Evolutionary conservation across 2,797 vertebrate species (phyloP).

Genomic region (Epinephelus malabaricus): DNA sequence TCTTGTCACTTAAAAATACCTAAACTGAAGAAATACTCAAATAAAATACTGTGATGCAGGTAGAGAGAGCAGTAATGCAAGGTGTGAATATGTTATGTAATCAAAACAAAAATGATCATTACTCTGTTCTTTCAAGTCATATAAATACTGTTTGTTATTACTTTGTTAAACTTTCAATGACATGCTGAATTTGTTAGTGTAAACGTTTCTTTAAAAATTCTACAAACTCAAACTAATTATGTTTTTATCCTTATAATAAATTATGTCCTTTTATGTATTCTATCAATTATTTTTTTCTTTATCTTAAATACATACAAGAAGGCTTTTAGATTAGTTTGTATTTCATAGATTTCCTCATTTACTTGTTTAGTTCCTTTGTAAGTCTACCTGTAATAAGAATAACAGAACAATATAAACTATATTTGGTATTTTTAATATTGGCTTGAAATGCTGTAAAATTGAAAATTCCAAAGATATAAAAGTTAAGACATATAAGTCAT

Average conservation of each 20-base stretch:
- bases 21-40: background rate
- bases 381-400: background rate
- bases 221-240: background rate
- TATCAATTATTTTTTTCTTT: background rate
- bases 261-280: background rate
- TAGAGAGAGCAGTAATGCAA: no score
- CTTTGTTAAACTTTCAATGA: background rate
- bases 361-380: background rate
- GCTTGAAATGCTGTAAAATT: background rate
- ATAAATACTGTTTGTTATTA: background rate
- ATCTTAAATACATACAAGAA: background rate
- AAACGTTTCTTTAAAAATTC: background rate
- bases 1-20: background rate
- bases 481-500: background rate
- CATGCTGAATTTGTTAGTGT: background rate
- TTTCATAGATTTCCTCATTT: background rate
- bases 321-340: background rate
- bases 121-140: background rate
- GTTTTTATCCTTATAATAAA: background rate
- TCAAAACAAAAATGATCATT: background rate
- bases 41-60: background rate
- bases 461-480: background rate
- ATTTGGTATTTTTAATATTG: background rate
- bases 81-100: background rate
- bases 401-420: background rate